Evolutionary conservation across 2,113 vertebrate genomes (phyloP).

Genomic region (Aix galericulata): DNA sequence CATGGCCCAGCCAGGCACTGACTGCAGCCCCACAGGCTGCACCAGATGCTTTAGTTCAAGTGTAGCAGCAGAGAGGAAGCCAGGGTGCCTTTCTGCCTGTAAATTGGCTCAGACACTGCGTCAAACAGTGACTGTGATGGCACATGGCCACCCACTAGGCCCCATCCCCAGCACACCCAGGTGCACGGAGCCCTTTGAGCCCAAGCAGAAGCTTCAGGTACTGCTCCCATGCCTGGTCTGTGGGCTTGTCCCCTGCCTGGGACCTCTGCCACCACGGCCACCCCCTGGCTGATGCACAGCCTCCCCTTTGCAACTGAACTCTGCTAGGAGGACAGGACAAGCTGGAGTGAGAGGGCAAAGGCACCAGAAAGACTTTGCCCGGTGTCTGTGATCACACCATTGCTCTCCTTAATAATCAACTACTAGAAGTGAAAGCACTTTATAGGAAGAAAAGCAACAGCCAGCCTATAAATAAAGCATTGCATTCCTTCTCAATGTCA

Average conservation of each 20-base stretch:
- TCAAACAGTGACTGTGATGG: not conserved
- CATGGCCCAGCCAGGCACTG: not conserved
- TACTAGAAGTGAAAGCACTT: not conserved
- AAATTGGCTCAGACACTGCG: not conserved
- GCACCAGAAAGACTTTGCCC: not conserved
- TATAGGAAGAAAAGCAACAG: not conserved
- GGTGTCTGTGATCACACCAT: not conserved
- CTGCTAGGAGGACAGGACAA: not conserved
- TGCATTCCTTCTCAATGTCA: not conserved
- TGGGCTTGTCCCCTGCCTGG: not conserved
- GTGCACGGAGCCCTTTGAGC: rapidly evolving
- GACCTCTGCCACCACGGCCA: not conserved
- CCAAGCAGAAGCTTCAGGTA: not conserved
- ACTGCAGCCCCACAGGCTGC: not conserved
- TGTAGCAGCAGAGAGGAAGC: not conserved
- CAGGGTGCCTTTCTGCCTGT: not conserved
- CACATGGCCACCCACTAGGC: not conserved
- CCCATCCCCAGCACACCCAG: rapidly evolving
- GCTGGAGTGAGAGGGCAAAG: not conserved
- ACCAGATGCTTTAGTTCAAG: not conserved
- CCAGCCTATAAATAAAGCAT: constrained; percentile 1
- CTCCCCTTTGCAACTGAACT: not conserved
- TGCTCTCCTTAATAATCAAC: not conserved
- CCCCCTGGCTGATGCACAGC: not conserved
- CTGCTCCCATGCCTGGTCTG: rapidly evolving